Base-by-base conservation (phyloP, 1,140 invertebrate genomes). In the Metopolophium dirhodum region DNA sequence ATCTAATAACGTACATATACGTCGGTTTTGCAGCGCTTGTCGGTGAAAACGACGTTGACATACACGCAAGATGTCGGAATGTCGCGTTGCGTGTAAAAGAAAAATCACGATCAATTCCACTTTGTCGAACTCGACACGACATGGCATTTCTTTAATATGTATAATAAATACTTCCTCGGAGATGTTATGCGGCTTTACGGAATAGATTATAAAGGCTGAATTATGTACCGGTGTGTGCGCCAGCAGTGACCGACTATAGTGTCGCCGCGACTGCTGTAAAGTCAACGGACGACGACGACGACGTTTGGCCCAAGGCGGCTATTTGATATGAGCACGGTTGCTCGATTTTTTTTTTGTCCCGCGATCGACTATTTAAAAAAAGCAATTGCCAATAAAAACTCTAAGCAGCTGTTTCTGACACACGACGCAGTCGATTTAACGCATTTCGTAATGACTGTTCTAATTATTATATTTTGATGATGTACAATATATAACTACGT, bases 21-120 rank as follows among this genome's bases (percentile, higher is more conserved):
- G 23, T 35, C 77, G 77, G 20, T 83, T 35, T 8, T 41, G 82
- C 8, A 8, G 82, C 20, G 35, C 22, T 85, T 37, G 61, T 68
- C 61, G 61, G 9, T n/a, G 30, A 8, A 85, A 85, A 85, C 37
- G 41, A 85, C 41, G 41, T n/a, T 77, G 61, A n/a, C 61, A 77
- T n/a, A 77, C 61, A 77, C 61, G 61, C 61, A 77, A 77, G n/a
- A 77, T 26, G 83, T 85, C 83, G 23, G 77, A 41, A 85, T 85
- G 83, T 85, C 41, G 41, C 0, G 41, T 83, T 26, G 37, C 37
- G 37, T 6, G 11, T 45, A 23, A 37, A 35, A 77, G 37, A 83
- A 37, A 83, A 22, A 83, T 37, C 22, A 83, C 35, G 20, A 35
- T 35, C 77, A 37, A 23, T 85, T 85, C 83, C 83, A 45, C 41